Conservation (phyloP, 2,888 invertebrate species). For the Orthosia gracilis region DNA sequence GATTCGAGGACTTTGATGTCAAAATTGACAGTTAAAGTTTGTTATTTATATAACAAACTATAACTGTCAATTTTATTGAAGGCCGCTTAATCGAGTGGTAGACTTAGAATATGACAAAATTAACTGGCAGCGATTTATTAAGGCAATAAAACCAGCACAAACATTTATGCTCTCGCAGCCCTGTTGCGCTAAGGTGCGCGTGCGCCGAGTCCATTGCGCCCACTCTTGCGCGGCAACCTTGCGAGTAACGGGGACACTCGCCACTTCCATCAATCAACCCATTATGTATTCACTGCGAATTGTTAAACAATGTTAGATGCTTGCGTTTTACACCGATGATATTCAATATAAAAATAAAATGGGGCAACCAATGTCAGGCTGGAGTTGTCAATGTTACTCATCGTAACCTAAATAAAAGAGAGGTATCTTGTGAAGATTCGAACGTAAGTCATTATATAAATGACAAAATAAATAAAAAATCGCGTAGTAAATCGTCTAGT, state of each 20-base stretch:
- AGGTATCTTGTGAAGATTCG: neutral
- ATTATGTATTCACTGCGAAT: slow-evolving; percentile 42
- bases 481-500: neutral
- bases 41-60: no score
- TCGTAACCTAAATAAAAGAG: neutral
- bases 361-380: slow-evolving; percentile 10
- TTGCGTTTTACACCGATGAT: slow-evolving; percentile 1
- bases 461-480: neutral
- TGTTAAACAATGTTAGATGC: slow-evolving; percentile 19
- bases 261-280: slow-evolving; percentile 51
- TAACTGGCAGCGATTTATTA: slow-evolving; percentile 10
- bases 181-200: slow-evolving; percentile 43
- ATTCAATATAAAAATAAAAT: slow-evolving; percentile 22
- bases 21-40: no score
- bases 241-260: slow-evolving; percentile 63
- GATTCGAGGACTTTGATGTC: no score
- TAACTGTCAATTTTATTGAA: no score
- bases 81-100: no score
- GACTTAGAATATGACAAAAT: neutral
- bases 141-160: slow-evolving; percentile 25
- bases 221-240: slow-evolving; percentile 63
- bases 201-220: slow-evolving; percentile 54
- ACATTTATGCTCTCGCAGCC: slow-evolving; percentile 30
- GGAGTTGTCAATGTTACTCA: slow-evolving; percentile 9
- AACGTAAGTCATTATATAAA: neutral